Base-by-base conservation (phyloP, 2,888 invertebrate genomes). In the Noctua comes region DNA sequence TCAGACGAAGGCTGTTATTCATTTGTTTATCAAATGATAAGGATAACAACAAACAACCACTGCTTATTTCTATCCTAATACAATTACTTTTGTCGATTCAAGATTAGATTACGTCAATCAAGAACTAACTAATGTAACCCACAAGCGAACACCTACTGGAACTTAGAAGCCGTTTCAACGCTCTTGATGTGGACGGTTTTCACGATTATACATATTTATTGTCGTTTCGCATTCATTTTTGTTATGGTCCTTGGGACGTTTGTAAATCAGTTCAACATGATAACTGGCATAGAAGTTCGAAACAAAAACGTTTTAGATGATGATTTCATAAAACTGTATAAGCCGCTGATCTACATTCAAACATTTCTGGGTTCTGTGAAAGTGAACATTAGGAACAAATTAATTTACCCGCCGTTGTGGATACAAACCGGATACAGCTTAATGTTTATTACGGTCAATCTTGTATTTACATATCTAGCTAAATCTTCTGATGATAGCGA, bases 391-490 rank as follows among this genome's bases (percentile, higher is more conserved):
- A n/a, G 78, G 10, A 54, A 76, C 64, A 69, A 54, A 11, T 24
- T 68, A 4, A 51, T 78, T 54, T 54, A 13, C 8, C 43, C 64
- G 1, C 78, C 54, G 8, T 54, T 43, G 11, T 54, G 68, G 62
- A 76, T 76, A 16, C 64, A 76, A 69, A 69, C 43, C 24, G 64
- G 16, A n/a, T 75, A 68, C 51, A 74, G 68, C 62, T 51, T 68
- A 10, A 2, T 76, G 8, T 62, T 48, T 57, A 40, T 24, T 48
- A 36, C 13, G 13, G 16, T 24, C 24, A 36, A 48, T 48, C 1
- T 62, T 16, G 27, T 27, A 27, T 48, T 21, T 13, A 7, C 7
- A n/a, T 75, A 31, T n/a, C 18, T 46, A 8, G 7, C 16, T 31
- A 18, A 18, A 11, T 18, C 1, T 27, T 16, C 36, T 21, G 27